Evolutionary conservation across 2,113 vertebrate species (phyloP).

Genomic region (Callipepla squamata): DNA sequence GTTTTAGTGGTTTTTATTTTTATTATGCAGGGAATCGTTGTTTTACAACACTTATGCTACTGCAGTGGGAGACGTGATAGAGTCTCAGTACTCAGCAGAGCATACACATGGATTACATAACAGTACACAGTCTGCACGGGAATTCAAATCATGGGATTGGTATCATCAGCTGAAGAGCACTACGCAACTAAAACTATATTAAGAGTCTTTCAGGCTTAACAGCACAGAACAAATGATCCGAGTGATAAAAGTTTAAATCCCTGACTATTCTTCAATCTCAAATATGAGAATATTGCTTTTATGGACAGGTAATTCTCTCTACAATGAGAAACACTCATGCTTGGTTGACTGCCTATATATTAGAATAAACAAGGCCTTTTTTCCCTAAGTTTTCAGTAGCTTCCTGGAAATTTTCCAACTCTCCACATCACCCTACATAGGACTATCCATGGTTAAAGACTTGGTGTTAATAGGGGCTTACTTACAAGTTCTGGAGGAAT

Average conservation of each 20-base stretch:
- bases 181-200: not conserved
- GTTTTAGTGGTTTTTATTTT: not conserved
- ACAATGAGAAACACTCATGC: not conserved
- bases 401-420: not conserved
- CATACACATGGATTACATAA: not conserved
- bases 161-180: not conserved
- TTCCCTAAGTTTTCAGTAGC: not conserved
- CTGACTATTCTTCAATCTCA: not conserved
- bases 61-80: too few species aligned
- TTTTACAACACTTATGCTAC: not conserved
- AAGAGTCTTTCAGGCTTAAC: not conserved
- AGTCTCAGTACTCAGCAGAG: not conserved
- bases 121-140: not conserved
- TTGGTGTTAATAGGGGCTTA: rapidly evolving
- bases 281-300: not conserved
- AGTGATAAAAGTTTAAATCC: not conserved
- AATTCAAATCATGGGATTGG: not conserved
- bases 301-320: slow-evolving; percentile 15
- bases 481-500: not conserved
- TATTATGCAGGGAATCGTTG: not conserved
- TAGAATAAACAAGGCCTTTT: not conserved
- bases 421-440: rapidly evolving
- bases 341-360: not conserved
- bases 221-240: not conserved
- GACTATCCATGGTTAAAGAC: not conserved